Conservation (phyloP, 2,888 invertebrate genomes). For the Cataglyphis cursor region DNA sequence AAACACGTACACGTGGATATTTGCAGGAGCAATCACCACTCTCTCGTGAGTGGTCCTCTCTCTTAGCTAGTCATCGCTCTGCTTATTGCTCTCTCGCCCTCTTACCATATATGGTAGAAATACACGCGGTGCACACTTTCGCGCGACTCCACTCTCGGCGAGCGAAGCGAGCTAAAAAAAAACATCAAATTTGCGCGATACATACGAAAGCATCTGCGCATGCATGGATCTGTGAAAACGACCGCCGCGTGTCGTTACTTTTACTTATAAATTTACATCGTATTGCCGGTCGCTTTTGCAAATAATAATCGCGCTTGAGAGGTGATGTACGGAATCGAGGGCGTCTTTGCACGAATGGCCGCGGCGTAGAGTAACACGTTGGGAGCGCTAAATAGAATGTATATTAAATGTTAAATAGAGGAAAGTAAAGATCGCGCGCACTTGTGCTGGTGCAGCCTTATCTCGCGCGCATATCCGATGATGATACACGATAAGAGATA, state of each 20-base stretch:
- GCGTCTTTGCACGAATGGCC: conserved; percentile 13
- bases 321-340: conserved; percentile 20
- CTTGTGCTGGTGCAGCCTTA: conserved; percentile 15
- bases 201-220: conserved; percentile 32
- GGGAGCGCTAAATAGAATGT: conserved; percentile 15
- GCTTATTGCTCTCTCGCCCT: conserved; percentile 44
- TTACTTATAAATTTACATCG: conserved; percentile 55
- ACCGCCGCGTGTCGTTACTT: conserved; percentile 15
- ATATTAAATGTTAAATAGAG: conserved; percentile 38
- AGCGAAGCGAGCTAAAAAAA: conserved; percentile 36
- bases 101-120: conserved; percentile 64
- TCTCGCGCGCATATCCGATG: conserved; percentile 44
- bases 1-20: background rate
- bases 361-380: conserved; percentile 5
- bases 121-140: conserved; percentile 51
- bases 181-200: conserved; percentile 47
- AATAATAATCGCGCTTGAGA: conserved; percentile 26
- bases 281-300: background rate
- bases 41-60: conserved; percentile 18
- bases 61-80: background rate
- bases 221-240: conserved; percentile 26
- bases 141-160: conserved; percentile 34
- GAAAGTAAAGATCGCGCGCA: conserved; percentile 28
- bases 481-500: conserved; percentile 37
- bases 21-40: conserved; percentile 20